Base-by-base conservation (phyloP, 2,113 vertebrate species). In the Pelobates fuscus region DNA sequence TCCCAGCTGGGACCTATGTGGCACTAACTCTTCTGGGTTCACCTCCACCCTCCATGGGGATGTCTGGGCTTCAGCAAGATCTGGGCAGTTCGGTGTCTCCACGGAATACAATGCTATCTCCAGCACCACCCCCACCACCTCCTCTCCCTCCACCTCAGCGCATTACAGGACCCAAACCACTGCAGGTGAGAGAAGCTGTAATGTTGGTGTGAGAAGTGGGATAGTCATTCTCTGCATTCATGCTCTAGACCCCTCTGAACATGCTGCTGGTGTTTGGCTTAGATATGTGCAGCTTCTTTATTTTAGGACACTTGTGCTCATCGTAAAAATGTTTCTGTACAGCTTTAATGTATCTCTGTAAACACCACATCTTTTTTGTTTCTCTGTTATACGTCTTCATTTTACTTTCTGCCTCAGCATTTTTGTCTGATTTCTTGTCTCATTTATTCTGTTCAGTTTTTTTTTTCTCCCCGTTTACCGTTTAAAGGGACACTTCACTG, bases 11-110 rank as follows among this genome's bases (percentile, higher is more conserved):
- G 0, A 84, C 95, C 0, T 97, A 95, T 0, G 95, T 96, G 0
- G 95, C 95, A 0, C 85, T 98, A 78, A 98, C 95, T 0, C 92
- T 97, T 52, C 88, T 96, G 83, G 95, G 95, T 2, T 93, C 94
- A 0, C 91, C 94, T 0, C 86, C 88, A 0, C 72, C 87, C 0
- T 70, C 89, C 0, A 3, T 79, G 6, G 79, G 80, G 3, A 67
- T 86, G 54, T 78, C 83, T 18, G 62, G 68, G 12, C 78, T 81
- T 24, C 86, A 84, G 27, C 86, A 81, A 57, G 86, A 88, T 0
- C 78, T 63, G 0, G 80, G 76, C 55, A 25, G 70, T 1, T 67
- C 80, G 0, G 90, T 87, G 26, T 80, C 88, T 14, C 82, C 87
- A 1, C 86, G 83, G 1, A 54, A 82, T 8, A 73, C 84, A 18